phyloP scores from a whole-genome alignment of 2,888 invertebrate genomes.

The Busseola fusca region DNA sequence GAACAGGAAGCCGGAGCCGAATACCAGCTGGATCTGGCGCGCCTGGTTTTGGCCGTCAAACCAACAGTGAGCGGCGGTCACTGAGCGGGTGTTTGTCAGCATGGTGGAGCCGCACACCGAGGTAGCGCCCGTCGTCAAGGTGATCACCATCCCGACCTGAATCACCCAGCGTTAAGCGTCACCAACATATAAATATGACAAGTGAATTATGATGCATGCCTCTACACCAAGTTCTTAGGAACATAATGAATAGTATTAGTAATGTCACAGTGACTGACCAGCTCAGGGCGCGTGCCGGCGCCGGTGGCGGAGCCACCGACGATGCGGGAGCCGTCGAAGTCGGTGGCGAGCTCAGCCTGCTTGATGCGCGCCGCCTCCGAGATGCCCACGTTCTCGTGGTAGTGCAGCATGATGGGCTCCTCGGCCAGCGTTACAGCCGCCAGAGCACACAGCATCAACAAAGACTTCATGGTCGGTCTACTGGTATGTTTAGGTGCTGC shows the following conservation, averaged over 20 bases:
- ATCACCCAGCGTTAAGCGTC: neutral
- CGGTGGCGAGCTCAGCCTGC: slow-evolving; percentile 51
- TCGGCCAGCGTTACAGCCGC: slow-evolving; percentile 21
- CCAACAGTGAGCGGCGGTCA: slow-evolving; percentile 74
- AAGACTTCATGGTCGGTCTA: slow-evolving; percentile 42
- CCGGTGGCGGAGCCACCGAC: slow-evolving; percentile 38
- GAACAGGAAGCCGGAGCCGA: slow-evolving; percentile 65
- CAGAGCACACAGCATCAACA: slow-evolving; percentile 23
- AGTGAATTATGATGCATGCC: too few species aligned
- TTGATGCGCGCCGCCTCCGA: slow-evolving; percentile 60
- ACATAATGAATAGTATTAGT: neutral
- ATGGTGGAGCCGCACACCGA: slow-evolving; percentile 68
- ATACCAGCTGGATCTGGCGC: slow-evolving; percentile 69
- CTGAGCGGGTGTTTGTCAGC: slow-evolving; percentile 63
- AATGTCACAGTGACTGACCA: slow-evolving; percentile 24
- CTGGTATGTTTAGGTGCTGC: slow-evolving; percentile 4
- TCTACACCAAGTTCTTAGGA: neutral
- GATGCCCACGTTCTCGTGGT: slow-evolving; percentile 61
- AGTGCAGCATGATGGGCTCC: slow-evolving; percentile 46
- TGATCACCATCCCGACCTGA: slow-evolving; percentile 66
- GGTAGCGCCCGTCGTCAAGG: slow-evolving; percentile 61
- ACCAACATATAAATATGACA: too few species aligned
- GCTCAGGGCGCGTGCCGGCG: slow-evolving; percentile 33
- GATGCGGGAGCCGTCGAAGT: slow-evolving; percentile 59
- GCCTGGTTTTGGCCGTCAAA: slow-evolving; percentile 66